phyloP scores from a whole-genome alignment of 2,888 invertebrate genomes.

The Meteorus cinctellus region DNA sequence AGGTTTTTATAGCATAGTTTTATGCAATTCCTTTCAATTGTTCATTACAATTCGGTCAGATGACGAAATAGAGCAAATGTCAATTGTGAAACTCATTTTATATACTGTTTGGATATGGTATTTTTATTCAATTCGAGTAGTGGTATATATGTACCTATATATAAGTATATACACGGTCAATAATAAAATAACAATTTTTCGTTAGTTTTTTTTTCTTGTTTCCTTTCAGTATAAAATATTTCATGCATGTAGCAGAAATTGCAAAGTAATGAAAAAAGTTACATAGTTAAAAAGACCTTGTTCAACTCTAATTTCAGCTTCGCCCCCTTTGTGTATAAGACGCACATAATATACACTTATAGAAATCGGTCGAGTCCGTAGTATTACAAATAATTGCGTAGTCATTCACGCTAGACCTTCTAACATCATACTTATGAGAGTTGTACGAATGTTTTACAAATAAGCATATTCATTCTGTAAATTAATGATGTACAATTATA shows the following conservation, averaged over 20 bases:
- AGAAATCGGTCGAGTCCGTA: not conserved
- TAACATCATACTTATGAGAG: not conserved
- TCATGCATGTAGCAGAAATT: not conserved
- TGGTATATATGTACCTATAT: conserved; percentile 7
- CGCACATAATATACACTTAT: not conserved
- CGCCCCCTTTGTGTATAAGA: not conserved
- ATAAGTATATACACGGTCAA: conserved; percentile 3
- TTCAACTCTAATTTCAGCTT: too few species aligned
- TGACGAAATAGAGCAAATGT: not conserved
- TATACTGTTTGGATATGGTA: not conserved
- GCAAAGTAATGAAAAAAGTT: not conserved
- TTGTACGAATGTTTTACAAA: not conserved
- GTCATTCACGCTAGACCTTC: not conserved
- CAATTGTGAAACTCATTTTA: not conserved
- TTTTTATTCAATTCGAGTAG: not conserved
- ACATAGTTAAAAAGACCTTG: not conserved
- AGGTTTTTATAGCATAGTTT: too few species aligned
- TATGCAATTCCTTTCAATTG: not conserved
- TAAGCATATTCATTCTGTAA: not conserved
- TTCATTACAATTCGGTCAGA: not conserved
- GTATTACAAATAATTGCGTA: not conserved
- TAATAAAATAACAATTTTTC: conserved; percentile 19
- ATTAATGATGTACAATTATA: not conserved
- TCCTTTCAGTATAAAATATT: not conserved
- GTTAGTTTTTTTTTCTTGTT: not conserved